Evolutionary conservation across 2,888 invertebrate species (phyloP).

Genomic region (Cybosia mesomella): DNA sequence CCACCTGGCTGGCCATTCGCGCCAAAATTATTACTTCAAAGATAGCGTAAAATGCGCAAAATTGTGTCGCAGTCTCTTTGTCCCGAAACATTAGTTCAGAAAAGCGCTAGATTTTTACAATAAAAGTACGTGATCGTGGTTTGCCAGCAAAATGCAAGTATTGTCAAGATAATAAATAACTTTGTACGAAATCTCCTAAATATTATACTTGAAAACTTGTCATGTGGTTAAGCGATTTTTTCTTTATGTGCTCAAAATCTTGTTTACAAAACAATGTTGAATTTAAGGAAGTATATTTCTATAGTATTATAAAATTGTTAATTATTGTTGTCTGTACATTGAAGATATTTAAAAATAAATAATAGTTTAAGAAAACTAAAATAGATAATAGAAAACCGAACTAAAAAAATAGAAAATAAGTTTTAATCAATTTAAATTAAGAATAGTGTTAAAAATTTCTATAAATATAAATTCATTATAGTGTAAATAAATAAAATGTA

Average conservation of each 20-base stretch:
- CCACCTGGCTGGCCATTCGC: not conserved
- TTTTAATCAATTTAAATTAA: no score
- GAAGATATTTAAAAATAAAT: no score
- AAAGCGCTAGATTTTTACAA: not conserved
- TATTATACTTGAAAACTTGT: not conserved
- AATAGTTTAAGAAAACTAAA: no score
- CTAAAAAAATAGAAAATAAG: no score
- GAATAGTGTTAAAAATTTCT: no score
- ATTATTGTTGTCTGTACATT: no score
- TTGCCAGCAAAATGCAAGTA: not conserved
- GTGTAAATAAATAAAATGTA: no score
- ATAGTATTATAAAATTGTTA: no score
- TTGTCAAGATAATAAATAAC: not conserved
- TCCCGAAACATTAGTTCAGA: not conserved
- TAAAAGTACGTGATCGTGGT: not conserved
- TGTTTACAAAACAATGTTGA: no score
- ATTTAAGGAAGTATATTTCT: no score
- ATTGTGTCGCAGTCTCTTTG: not conserved
- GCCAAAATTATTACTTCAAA: not conserved
- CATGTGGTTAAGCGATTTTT: not conserved
- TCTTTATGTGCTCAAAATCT: not conserved
- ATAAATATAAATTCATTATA: no score
- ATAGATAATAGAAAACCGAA: no score
- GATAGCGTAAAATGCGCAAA: slow-evolving; percentile 1
- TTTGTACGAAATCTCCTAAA: not conserved